Base-by-base conservation (phyloP, 2,888 invertebrate species). In the Drosophila pullipes region DNA sequence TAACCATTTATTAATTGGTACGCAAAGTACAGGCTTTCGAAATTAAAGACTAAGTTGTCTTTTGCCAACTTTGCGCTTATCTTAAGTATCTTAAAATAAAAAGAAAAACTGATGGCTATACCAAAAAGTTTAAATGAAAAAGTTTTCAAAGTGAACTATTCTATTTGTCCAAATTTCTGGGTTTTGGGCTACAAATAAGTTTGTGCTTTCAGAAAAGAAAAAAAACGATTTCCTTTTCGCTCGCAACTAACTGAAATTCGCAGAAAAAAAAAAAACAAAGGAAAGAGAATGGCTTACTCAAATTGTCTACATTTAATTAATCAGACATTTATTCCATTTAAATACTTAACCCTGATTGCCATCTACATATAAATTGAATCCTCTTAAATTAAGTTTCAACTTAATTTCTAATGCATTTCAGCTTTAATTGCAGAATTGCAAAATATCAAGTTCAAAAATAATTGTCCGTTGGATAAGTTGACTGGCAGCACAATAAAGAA, bases 401-500 rank as follows among this genome's bases (percentile, higher is more conserved):
- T 39, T 30, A 25, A 37, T 6, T 53, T 57, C 50, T 0, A 16
- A 28, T 41, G 31, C 22, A 44, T 16, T 72, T 39, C 25, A 33
- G 47, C 25, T 33, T 22, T 28, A 18, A 6, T 25, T 37, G 22
- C 11, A 4, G 44, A 73, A 30, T 59, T 28, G 3, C 25, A 11
- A 50, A 25, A 44, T 39, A 44, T 39, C 33, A 50, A 50, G 18
- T 31, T 58, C 18, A 53, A 31, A 33, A 37, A 41, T 11, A 63
- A 18, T 52, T 63, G 55, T 31, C 63, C 50, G 16, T 55, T 37
- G 22, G 30, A 22, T 11, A 52, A 66, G 28, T 39, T 55, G 50
- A 58, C 35, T 39, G 7, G n/a, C 37, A 41, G 47, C 44, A 18
- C 28, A 30, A 30, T 16, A 55, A 16, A 22, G 11, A 22, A 37